Base-by-base conservation (phyloP, 2,113 vertebrate genomes). In the Sinocyclocheilus anophthalmus region DNA sequence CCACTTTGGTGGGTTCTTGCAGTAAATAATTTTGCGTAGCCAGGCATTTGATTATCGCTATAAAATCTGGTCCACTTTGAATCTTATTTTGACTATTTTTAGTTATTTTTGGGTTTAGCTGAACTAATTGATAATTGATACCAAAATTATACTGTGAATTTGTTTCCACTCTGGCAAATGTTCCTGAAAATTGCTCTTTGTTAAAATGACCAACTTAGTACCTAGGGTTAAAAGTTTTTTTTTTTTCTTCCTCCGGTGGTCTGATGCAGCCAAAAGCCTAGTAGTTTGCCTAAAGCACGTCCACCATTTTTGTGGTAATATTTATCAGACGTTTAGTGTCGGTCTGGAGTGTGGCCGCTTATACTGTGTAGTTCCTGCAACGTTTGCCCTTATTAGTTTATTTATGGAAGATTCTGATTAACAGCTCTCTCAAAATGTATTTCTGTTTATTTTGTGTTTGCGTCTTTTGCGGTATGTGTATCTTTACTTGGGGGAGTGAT, bases 371-470 rank as follows among this genome's bases (percentile, higher is more conserved):
- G 18, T 42, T 72, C 3, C 16, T 73, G 30, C 3, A 73, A 11
- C 6, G 39, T 42, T 26, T 65, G 7, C 57, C 30, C 61, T 45
- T 42, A 70, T 65, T 45, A 5, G 24, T 26, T 30, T 69, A 48
- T 81, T 81, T 45, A 65, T 42, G 8, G 14, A 50, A 1, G 16
- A 50, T 69, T 67, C 42, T 50, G 14, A 82, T 33, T 50, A 48
- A 26, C 13, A 80, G n/a, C 33, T 61, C 55, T 77, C 26, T 33
- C 0, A 1, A 82, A 82, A 30, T 67, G 12, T 45, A 7, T 69
- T 69, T 69, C 9, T 69, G n/a, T 50, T 82, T 69, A 9, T 69
- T 37, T 59, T 45, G 57, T 63, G 78, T 61, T 63, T 45, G 78
- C 22, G n/a, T 80, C 57, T 69, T 67, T 69, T 12, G 50, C 61